These are phyloP conservation scores for Dryococelus australis DNA, from an alignment of 2,888 invertebrate genomes.

Conservation along the genomic window DNA sequence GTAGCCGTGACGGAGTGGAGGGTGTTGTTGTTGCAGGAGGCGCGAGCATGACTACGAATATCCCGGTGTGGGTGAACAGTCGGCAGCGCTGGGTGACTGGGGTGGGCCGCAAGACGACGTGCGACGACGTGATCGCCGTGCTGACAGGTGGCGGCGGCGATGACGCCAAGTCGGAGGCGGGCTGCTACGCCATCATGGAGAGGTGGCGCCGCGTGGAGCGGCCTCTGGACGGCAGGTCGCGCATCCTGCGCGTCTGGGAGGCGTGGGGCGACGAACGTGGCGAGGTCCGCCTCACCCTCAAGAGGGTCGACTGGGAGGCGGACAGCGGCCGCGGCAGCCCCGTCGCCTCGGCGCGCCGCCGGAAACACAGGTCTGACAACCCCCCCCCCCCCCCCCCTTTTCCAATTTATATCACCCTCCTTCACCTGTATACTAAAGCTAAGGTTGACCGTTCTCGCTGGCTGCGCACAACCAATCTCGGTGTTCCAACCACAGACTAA, in stretches of 20 bases:
- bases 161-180: slow-evolving; percentile 56
- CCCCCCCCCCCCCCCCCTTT: neutral
- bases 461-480: too few relatives aligned
- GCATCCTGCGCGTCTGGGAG: slow-evolving; percentile 79
- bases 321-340: slow-evolving; percentile 54
- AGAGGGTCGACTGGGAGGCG: slow-evolving; percentile 55
- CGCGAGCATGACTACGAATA: slow-evolving; percentile 57
- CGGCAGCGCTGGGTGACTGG: slow-evolving; percentile 84
- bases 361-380: slow-evolving; percentile 25
- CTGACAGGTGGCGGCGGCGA: slow-evolving; percentile 65
- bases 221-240: slow-evolving; percentile 73
- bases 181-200: slow-evolving; percentile 74
- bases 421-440: too few relatives aligned
- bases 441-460: too few relatives aligned
- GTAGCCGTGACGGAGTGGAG: too few relatives aligned
- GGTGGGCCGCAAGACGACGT: slow-evolving; percentile 77
- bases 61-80: slow-evolving; percentile 78
- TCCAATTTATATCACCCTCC: too few relatives aligned
- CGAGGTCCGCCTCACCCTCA: slow-evolving; percentile 62
- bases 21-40: neutral
- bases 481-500: too few relatives aligned
- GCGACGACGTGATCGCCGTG: slow-evolving; percentile 78
- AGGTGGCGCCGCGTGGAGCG: slow-evolving; percentile 81
- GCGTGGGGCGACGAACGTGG: slow-evolving; percentile 79
- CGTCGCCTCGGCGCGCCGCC: slow-evolving; percentile 38